These are phyloP conservation scores for Pollachius pollachius DNA, from an alignment of 2,113 vertebrate genomes.

Conservation along the genomic window DNA sequence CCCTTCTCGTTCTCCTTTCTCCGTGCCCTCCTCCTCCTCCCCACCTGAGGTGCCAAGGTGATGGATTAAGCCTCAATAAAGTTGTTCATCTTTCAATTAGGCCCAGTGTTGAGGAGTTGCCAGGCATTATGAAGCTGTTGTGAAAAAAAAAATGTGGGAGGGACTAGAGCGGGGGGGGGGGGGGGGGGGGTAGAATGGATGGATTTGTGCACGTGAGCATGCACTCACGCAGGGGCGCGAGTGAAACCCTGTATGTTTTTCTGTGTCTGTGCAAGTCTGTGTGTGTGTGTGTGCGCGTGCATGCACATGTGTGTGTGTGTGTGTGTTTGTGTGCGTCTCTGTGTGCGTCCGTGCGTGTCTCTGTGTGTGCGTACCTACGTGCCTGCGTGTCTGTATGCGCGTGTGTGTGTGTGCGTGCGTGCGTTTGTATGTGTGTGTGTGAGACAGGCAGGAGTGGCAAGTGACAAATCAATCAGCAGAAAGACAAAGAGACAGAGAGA, in stretches of 20 bases:
- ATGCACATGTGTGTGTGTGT: background rate
- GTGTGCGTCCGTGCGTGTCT: conserved; percentile 1
- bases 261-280: background rate
- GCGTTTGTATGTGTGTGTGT: background rate
- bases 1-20: conserved; percentile 4
- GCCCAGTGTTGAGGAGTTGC: conserved; percentile 65
- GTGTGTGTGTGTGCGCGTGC: background rate
- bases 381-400: background rate
- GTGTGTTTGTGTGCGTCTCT: background rate
- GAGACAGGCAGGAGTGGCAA: background rate
- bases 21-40: conserved; percentile 24
- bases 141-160: conserved; percentile 27
- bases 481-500: conserved; percentile 1
- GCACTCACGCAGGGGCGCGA: conserved; percentile 25
- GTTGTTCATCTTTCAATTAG: conserved; percentile 78
- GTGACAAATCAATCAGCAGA: background rate
- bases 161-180: conserved; percentile 12
- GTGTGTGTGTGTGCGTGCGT: background rate
- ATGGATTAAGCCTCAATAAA: conserved; percentile 78
- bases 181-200: conserved; percentile 26
- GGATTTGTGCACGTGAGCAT: background rate
- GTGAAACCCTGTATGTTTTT: conserved; percentile 7
- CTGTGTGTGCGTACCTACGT: background rate
- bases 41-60: conserved; percentile 67
- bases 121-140: conserved; percentile 75